Conservation (phyloP, 2,888 invertebrate genomes). For the Netelia virgata region DNA sequence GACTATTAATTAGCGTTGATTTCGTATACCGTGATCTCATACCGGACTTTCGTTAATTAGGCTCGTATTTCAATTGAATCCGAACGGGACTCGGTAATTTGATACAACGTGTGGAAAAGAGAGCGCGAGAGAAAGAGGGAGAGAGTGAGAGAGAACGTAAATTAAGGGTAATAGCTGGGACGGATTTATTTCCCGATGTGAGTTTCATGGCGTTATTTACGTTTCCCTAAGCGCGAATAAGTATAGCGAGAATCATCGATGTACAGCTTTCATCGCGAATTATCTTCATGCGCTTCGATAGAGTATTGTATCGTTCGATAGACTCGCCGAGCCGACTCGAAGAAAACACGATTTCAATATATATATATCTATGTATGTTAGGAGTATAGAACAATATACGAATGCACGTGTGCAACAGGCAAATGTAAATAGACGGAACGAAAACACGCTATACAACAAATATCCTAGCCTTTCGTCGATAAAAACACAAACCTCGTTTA, state of each 20-base stretch:
- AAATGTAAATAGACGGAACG: constrained; percentile 60
- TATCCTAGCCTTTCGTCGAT: constrained; percentile 15
- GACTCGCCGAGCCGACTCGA: neutral
- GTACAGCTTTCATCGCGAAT: constrained; percentile 8
- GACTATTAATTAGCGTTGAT: constrained; percentile 34
- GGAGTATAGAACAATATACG: constrained; percentile 37
- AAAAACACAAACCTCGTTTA: constrained; percentile 19
- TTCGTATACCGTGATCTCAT: neutral
- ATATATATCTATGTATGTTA: constrained; percentile 6
- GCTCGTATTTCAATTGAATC: constrained; percentile 42
- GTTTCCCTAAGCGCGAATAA: too few species aligned
- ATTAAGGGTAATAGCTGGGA: constrained; percentile 36
- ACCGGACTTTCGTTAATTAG: constrained; percentile 42
- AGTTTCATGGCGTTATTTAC: constrained; percentile 14
- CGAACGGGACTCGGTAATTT: constrained; percentile 38
- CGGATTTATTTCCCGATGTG: constrained; percentile 40
- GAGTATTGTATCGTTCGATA: neutral
- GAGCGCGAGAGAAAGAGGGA: neutral
- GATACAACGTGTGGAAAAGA: constrained; percentile 11
- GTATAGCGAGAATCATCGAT: neutral
- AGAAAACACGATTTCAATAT: constrained; percentile 6
- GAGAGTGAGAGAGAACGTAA: constrained; percentile 25
- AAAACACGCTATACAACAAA: constrained; percentile 15
- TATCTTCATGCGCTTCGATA: neutral
- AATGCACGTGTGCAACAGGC: constrained; percentile 70